phyloP scores from a whole-genome alignment of 2,797 vertebrate species.

The Aratinga solstitialis region DNA sequence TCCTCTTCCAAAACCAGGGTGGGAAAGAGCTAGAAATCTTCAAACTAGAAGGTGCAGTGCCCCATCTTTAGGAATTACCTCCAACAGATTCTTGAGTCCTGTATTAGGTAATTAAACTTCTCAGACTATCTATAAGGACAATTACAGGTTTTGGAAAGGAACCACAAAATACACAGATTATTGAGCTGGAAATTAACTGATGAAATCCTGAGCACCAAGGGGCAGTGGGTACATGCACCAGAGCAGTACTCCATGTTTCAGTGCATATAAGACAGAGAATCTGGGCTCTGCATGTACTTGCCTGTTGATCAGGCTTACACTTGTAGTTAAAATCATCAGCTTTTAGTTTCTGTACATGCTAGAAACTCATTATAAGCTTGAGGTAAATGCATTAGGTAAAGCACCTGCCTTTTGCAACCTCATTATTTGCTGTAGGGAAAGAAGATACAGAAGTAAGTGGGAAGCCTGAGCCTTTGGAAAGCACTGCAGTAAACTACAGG shows the following conservation, averaged over 20 bases:
- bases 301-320: neutral
- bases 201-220: neutral
- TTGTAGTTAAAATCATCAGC: neutral
- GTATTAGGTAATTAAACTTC: neutral
- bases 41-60: neutral
- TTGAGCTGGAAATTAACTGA: neutral
- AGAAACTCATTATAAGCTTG: neutral
- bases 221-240: neutral
- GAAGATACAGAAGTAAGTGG: neutral
- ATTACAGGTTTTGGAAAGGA: neutral
- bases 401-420: neutral
- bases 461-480: neutral
- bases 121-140: neutral
- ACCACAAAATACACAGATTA: neutral
- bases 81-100: neutral
- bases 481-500: neutral
- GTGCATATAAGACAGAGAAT: neutral
- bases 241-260: neutral
- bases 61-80: neutral
- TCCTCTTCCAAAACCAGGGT: neutral
- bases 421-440: neutral
- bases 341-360: neutral
- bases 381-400: neutral
- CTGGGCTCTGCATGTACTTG: neutral
- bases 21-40: neutral